These are phyloP conservation scores for Polypterus bichir DNA, from an alignment of 2,113 vertebrate genomes.

Conservation along the genomic window DNA sequence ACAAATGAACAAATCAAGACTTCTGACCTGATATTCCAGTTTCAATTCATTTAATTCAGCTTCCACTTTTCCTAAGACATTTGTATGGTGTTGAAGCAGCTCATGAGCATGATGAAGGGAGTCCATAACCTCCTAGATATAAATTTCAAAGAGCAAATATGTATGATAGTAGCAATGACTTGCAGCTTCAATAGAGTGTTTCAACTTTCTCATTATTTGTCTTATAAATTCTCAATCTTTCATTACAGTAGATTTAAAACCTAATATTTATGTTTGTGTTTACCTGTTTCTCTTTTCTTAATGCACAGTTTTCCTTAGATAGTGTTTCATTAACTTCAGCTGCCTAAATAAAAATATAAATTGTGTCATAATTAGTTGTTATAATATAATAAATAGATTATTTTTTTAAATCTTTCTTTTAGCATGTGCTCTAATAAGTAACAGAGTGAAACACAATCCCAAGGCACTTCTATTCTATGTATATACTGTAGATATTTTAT, in stretches of 20 bases:
- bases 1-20: slow-evolving; percentile 27
- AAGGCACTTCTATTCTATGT: no score
- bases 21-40: slow-evolving; percentile 64
- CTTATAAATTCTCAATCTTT: no score
- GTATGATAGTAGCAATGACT: not conserved
- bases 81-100: slow-evolving; percentile 61
- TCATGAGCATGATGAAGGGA: slow-evolving; percentile 63
- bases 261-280: slow-evolving; percentile 11
- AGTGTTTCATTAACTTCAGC: slow-evolving; percentile 63
- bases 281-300: slow-evolving; percentile 73
- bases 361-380: slow-evolving; percentile 9
- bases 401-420: no score
- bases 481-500: no score
- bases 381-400: no score
- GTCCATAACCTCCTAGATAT: slow-evolving; percentile 58
- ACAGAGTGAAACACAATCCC: no score
- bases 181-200: not conserved
- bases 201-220: no score
- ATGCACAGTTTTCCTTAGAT: slow-evolving; percentile 44
- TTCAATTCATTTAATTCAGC: slow-evolving; percentile 55
- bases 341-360: slow-evolving; percentile 51
- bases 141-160: slow-evolving; percentile 9
- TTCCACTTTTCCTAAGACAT: slow-evolving; percentile 49
- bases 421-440: no score
- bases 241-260: not conserved